Conservation (phyloP, 1,140 invertebrate genomes). For the Megalopta genalis region DNA sequence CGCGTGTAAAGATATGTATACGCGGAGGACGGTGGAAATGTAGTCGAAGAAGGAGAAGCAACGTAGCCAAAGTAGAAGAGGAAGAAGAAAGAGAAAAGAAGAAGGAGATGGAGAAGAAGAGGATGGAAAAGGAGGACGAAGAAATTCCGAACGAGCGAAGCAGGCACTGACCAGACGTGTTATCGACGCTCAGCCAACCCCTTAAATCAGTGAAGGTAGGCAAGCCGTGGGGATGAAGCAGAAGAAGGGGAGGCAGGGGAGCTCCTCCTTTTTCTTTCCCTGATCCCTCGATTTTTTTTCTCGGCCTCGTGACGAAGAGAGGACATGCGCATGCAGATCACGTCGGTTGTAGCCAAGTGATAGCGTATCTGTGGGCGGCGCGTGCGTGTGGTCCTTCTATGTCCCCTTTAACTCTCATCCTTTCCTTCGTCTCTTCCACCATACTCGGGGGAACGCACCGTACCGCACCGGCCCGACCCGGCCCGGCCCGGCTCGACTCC, state of each 20-base stretch:
- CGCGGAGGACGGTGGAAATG: conserved; percentile 3
- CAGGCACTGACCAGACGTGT: conserved; percentile 45
- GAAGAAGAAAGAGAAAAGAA: conserved; percentile 7
- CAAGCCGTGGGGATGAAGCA: conserved; percentile 24
- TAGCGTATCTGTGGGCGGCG: conserved; percentile 79
- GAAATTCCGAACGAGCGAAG: conserved; percentile 28
- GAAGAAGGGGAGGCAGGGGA: conserved; percentile 5
- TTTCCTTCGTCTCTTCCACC: conserved; percentile 45
- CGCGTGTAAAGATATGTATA: conserved; percentile 44
- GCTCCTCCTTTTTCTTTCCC: conserved; percentile 32
- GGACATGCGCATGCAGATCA: conserved; percentile 78
- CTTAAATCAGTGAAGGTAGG: conserved; percentile 63
- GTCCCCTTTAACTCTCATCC: conserved; percentile 61
- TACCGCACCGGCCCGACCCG: conserved; percentile 15
- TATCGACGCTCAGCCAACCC: conserved; percentile 64
- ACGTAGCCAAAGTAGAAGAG: conserved; percentile 35
- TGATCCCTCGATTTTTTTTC: conserved; percentile 13
- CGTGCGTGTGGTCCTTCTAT: conserved; percentile 77
- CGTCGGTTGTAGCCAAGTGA: conserved; percentile 77
- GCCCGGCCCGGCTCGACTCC: conserved; percentile 28
- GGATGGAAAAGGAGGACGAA: conserved; percentile 32
- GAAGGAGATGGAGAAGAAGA: conserved; percentile 17
- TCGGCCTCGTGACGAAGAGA: conserved; percentile 59
- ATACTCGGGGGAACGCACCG: conserved; percentile 27
- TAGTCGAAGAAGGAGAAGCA: conserved; percentile 14